A percentile compares a stretch with the other conserved stretches of the same genome.
These are phyloP conservation scores for Pundamilia nyererei DNA, from an alignment of 2,113 vertebrate species.

Conservation along the genomic window DNA sequence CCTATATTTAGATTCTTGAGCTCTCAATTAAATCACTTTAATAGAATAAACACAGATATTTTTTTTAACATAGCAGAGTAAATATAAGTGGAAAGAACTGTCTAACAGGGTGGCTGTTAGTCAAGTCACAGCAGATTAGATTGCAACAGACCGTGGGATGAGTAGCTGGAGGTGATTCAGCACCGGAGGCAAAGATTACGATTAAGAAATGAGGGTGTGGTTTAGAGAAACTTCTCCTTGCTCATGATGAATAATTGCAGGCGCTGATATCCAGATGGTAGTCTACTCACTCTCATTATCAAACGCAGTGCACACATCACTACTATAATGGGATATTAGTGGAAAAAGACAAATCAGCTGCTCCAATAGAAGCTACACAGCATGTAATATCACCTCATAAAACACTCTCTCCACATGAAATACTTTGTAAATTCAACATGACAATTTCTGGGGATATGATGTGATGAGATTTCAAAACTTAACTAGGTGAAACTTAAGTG, in stretches of 20 bases:
- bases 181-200: conserved; percentile 8
- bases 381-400: not conserved
- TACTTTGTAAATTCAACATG: not conserved
- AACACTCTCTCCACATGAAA: not conserved
- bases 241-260: conserved; percentile 24
- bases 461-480: not conserved
- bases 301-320: not conserved
- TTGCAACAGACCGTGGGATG: not conserved
- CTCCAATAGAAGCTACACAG: not conserved
- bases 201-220: conserved; percentile 7
- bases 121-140: conserved; percentile 1
- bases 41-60: not conserved
- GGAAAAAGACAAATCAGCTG: not conserved
- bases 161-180: conserved; percentile 31
- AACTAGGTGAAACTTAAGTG: not conserved
- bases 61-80: not conserved
- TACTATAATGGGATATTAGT: not conserved
- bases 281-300: not conserved
- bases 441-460: not conserved
- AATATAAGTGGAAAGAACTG: not conserved
- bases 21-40: not conserved
- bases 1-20: not conserved
- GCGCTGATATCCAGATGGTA: conserved; percentile 4
- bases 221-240: not conserved
- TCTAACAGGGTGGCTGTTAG: not conserved